Base-by-base conservation (phyloP, 53 echinoderm and acorn worm genomes). In the Luidia sarsii region DNA sequence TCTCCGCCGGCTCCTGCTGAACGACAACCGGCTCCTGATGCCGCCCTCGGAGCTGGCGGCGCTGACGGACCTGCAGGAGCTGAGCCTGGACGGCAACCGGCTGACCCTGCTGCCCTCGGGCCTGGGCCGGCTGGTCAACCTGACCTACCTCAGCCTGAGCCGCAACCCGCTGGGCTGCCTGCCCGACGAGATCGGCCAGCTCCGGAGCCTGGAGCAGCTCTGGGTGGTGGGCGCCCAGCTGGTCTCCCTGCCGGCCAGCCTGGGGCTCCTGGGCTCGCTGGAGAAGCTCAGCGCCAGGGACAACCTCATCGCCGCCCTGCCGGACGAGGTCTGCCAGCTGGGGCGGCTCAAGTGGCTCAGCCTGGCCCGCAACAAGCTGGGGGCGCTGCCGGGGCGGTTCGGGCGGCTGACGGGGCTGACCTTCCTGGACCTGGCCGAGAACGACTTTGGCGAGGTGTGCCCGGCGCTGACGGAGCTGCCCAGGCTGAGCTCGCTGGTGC, bases 1-100 rank as follows among this genome's bases (percentile, higher is more conserved):
- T 30, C 70, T 93, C 11, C 72, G 65, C 64, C 79, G 97, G 45
- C 82, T 97, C 34, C 69, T 97, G 8, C 81, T 97, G 61, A 97
- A 97, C 68, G 86, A 97, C 72, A 94, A 97, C 70, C 86, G 68
- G 23, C 45, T 97, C 15, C 67, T 96, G 49, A 97, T 97, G 97
- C 97, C 97, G 1, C 97, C 97, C 18, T 63, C 91, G 14, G 97
- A 97, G 57, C 80, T 97, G 4, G 82, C 94, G 33, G 55, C 73
- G 1, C 57, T n/a, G n/a, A n/a, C n/a, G n/a, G n/a, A n/a, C 54
- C 62, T 99, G 16, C 79, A 94, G 56, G 99, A 91, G 63, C 60
- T 94, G 27, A 91, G 85, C 41, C 62, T 99, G 16, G 99, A 99
- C 74, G 84, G 94, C 77, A 99, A 99, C 70, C 80, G 87, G 49